These are phyloP conservation scores for Oscheius sp. DNA, from an alignment of 2,888 invertebrate genomes.

Conservation along the genomic window DNA sequence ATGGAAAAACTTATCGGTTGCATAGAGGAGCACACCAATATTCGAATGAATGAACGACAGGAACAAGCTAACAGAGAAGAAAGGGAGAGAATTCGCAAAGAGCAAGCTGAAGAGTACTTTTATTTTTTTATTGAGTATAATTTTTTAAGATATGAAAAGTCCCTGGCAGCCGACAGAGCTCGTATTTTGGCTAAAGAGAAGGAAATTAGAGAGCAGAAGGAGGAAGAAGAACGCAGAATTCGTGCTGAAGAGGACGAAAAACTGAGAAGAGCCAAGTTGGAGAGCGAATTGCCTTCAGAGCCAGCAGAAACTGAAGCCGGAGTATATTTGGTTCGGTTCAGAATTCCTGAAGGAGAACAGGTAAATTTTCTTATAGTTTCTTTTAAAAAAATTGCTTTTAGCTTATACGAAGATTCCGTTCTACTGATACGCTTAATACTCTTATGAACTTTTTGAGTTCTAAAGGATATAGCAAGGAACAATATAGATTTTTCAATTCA, in stretches of 20 bases:
- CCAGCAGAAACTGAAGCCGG: slow-evolving; percentile 49
- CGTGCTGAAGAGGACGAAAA: slow-evolving; percentile 42
- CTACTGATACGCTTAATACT: slow-evolving; percentile 44
- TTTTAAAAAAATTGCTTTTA: slow-evolving; percentile 25
- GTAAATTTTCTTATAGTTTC: slow-evolving; percentile 16
- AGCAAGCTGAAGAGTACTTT: slow-evolving; percentile 61
- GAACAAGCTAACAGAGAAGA: slow-evolving; percentile 57
- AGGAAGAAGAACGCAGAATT: slow-evolving; percentile 37
- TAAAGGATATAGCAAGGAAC: slow-evolving; percentile 55
- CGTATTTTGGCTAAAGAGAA: slow-evolving; percentile 52
- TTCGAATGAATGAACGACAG: slow-evolving; percentile 38
- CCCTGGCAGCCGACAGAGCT: slow-evolving; percentile 59
- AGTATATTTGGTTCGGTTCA: slow-evolving; percentile 57
- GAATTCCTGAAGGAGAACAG: slow-evolving; percentile 59
- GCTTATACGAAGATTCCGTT: slow-evolving; percentile 61
- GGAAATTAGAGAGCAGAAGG: slow-evolving; percentile 41
- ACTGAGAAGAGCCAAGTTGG: slow-evolving; percentile 35
- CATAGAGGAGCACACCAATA: slow-evolving; percentile 53
- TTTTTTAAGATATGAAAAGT: slow-evolving; percentile 46
- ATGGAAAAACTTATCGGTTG: slow-evolving; percentile 56
- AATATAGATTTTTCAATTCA: slow-evolving; percentile 62
- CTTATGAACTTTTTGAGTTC: slow-evolving; percentile 58
- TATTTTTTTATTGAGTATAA: background rate
- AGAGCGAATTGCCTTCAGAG: slow-evolving; percentile 55
- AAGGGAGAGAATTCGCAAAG: slow-evolving; percentile 56